phyloP scores from a whole-genome alignment of 2,888 invertebrate genomes.

The Cephus runcator region DNA sequence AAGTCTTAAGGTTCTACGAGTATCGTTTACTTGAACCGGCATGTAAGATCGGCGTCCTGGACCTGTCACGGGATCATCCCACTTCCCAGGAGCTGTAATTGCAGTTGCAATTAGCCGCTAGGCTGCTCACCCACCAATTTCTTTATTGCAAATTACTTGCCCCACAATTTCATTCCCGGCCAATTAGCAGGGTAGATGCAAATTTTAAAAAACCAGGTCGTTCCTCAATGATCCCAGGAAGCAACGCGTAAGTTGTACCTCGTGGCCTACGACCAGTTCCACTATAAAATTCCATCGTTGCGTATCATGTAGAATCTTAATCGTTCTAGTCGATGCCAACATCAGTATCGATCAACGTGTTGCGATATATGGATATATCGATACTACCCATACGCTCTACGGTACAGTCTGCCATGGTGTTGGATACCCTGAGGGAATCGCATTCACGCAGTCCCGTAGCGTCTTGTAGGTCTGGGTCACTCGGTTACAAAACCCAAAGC shows the following conservation, averaged over 20 bases:
- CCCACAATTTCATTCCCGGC: not conserved
- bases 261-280: not conserved
- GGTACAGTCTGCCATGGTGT: not conserved
- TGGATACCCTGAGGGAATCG: not conserved
- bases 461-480: conserved; percentile 56
- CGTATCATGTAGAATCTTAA: not conserved
- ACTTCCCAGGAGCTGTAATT: not conserved
- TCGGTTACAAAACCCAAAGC: conserved; percentile 60
- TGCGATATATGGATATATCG: not conserved
- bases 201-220: not conserved
- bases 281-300: not conserved
- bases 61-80: not conserved
- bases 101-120: not conserved
- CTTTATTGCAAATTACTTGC: not conserved
- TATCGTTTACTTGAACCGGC: not conserved
- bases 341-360: not conserved
- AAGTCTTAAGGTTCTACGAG: not conserved
- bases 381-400: not conserved
- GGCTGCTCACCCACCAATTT: not conserved
- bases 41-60: not conserved
- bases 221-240: not conserved
- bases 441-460: not conserved
- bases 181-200: not conserved
- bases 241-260: not conserved
- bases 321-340: not conserved